Conservation (phyloP, 2,113 vertebrate species). For the Cephalopterus ornatus region DNA sequence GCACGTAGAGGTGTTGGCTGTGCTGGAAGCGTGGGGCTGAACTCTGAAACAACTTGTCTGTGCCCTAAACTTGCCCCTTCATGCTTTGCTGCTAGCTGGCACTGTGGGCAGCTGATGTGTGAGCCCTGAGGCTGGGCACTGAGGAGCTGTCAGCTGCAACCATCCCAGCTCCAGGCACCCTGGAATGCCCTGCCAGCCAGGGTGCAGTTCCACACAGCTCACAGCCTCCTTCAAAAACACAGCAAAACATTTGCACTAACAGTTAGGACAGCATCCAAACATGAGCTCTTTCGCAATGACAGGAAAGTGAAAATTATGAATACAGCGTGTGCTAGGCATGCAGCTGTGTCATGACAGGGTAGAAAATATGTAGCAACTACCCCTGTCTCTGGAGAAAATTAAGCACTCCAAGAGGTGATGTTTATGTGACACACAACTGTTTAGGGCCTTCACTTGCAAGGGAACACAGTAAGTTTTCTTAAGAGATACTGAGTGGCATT, state of each 20-base stretch:
- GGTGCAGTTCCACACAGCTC: background rate
- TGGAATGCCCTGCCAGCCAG: rapidly evolving
- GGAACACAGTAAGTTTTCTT: background rate
- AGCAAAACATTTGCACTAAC: background rate
- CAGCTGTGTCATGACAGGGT: background rate
- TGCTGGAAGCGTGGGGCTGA: background rate
- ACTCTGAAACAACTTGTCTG: background rate
- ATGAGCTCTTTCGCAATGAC: background rate
- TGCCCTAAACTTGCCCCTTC: background rate
- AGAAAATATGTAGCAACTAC: background rate
- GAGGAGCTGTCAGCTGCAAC: background rate
- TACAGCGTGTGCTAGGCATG: background rate
- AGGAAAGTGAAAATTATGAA: background rate
- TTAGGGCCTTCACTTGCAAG: background rate
- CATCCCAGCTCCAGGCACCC: background rate
- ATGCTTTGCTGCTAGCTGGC: background rate
- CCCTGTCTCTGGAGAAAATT: background rate
- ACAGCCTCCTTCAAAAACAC: background rate
- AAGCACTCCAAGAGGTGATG: background rate
- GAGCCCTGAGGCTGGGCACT: background rate
- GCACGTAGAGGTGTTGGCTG: background rate
- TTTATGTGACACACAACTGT: background rate
- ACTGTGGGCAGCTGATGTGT: background rate
- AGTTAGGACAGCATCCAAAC: background rate
- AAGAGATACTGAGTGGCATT: background rate